phyloP scores from a whole-genome alignment of 2,113 vertebrate genomes.

The Jacana jacana region DNA sequence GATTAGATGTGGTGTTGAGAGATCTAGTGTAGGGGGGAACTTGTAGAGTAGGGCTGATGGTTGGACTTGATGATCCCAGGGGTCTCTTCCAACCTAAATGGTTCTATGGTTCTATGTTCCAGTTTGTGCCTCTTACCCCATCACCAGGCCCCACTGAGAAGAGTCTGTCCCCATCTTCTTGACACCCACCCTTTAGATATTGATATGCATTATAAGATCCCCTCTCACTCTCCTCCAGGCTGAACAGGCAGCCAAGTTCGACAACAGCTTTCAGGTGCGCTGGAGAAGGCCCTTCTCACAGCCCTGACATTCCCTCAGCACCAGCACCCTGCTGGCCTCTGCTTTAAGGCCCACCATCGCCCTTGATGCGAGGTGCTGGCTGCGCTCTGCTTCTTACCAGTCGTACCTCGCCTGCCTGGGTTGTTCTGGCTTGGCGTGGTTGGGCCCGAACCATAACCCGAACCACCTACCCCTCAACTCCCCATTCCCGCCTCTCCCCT shows the following conservation, averaged over 20 bases:
- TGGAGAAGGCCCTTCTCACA: accelerated
- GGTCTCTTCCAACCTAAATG: no score
- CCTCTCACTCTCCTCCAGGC: not conserved
- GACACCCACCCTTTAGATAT: not conserved
- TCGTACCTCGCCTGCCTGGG: not conserved
- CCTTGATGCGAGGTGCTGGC: accelerated
- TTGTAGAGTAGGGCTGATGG: no score
- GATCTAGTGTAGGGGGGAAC: no score
- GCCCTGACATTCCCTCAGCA: accelerated
- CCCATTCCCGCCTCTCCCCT: accelerated
- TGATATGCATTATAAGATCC: not conserved
- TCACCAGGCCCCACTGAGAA: not conserved
- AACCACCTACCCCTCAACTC: accelerated
- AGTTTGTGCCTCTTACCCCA: not conserved
- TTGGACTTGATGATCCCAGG: no score
- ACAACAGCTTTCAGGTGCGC: not conserved
- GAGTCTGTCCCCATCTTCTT: not conserved
- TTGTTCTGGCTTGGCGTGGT: accelerated
- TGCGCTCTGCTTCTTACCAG: not conserved
- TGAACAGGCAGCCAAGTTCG: accelerated
- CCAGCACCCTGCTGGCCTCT: accelerated
- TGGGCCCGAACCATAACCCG: no score
- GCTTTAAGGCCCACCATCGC: not conserved
- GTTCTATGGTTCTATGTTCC: no score
- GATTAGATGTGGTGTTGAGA: no score